Percentiles rank a stretch among this genome's conserved stretches.
These are phyloP conservation scores for Ormyrus rosae DNA, from an alignment of 2,888 invertebrate species.

Conservation along the genomic window DNA sequence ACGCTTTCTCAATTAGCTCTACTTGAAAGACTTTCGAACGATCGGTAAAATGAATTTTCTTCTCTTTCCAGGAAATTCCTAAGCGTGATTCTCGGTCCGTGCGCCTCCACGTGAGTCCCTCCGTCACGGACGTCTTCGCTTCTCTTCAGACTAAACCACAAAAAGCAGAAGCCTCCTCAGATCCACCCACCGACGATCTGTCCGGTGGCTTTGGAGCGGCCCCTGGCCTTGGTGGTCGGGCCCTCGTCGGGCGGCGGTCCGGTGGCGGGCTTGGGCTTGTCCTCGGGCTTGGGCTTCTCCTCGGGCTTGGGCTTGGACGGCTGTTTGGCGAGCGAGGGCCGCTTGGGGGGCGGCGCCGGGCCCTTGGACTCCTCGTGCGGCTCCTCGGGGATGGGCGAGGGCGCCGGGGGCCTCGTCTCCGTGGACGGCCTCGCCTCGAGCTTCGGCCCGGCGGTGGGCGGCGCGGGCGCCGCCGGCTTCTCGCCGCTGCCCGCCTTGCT, in stretches of 20 bases:
- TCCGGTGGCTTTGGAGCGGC: slow-evolving; percentile 85
- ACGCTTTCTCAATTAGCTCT: too few species aligned
- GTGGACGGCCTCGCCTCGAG: slow-evolving; percentile 56
- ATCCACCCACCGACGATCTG: slow-evolving; percentile 86
- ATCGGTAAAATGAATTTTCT: background rate
- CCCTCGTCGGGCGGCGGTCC: slow-evolving; percentile 61
- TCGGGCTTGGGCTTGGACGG: background rate
- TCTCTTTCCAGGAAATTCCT: slow-evolving; percentile 49
- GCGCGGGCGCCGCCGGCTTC: slow-evolving; percentile 60
- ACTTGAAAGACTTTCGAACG: too few species aligned
- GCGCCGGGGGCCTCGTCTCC: slow-evolving; percentile 64
- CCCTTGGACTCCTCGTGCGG: slow-evolving; percentile 61
- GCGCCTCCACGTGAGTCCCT: slow-evolving; percentile 31
- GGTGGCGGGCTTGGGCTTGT: slow-evolving; percentile 42
- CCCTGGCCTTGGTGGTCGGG: slow-evolving; percentile 77
- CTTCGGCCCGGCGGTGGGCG: slow-evolving; percentile 5
- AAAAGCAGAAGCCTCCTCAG: slow-evolving; percentile 70
- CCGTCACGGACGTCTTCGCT: too few species aligned
- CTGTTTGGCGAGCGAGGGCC: background rate
- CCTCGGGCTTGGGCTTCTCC: slow-evolving; percentile 8
- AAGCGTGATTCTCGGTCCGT: slow-evolving; percentile 40
- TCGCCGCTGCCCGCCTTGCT: slow-evolving; percentile 54
- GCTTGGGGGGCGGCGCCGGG: background rate
- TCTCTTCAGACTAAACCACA: background rate
- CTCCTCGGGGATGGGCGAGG: slow-evolving; percentile 80